These are phyloP conservation scores for Collichthys lucidus DNA, from an alignment of 2,113 vertebrate genomes.

Conservation along the genomic window DNA sequence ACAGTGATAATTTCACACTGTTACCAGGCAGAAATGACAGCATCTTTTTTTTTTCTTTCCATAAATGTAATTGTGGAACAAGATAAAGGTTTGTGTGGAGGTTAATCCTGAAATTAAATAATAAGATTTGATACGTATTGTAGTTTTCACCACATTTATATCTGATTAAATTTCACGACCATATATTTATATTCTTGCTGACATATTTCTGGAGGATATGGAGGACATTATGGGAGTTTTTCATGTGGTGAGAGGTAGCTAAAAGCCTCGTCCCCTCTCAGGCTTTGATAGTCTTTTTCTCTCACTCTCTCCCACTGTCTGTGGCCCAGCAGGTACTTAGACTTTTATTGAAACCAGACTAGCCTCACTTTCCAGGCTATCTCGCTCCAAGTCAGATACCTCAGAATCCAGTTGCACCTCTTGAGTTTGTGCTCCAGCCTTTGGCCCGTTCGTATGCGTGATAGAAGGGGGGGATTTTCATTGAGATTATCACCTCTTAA, in stretches of 20 bases:
- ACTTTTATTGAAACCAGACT: constrained; percentile 80
- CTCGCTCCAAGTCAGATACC: constrained; percentile 63
- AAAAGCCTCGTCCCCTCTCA: constrained; percentile 51
- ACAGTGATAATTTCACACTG: constrained; percentile 79
- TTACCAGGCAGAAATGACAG: constrained; percentile 82
- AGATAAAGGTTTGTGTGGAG: neutral
- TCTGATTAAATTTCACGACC: constrained; percentile 20
- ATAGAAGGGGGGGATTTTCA: constrained; percentile 76
- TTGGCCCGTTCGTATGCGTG: constrained; percentile 53
- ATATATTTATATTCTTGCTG: constrained; percentile 21
- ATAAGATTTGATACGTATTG: neutral
- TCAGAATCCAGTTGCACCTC: constrained; percentile 66
- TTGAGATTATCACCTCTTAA: constrained; percentile 86
- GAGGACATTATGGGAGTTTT: constrained; percentile 41
- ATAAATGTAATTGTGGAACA: neutral
- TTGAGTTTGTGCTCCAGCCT: constrained; percentile 64
- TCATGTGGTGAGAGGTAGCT: constrained; percentile 57
- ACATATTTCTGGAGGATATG: constrained; percentile 40
- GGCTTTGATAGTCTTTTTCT: constrained; percentile 63
- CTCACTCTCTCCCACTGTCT: constrained; percentile 57
- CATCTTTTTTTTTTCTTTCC: constrained; percentile 56
- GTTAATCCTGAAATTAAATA: neutral
- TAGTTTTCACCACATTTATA: neutral
- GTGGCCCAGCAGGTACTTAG: constrained; percentile 74
- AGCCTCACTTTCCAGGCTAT: constrained; percentile 65